phyloP scores from a whole-genome alignment of 2,797 vertebrate genomes.

The Pterois miles region DNA sequence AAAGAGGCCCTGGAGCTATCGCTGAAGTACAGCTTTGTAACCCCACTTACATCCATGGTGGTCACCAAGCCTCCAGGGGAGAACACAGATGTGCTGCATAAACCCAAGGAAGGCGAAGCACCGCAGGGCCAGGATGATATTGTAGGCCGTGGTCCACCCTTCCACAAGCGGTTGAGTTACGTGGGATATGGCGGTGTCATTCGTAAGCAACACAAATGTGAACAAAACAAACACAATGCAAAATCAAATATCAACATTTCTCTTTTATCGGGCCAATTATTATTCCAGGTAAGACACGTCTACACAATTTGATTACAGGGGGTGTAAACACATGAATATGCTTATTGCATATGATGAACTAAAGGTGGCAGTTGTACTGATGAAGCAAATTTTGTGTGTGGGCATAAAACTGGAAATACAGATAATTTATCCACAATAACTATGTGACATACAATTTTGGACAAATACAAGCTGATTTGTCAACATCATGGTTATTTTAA shows the following conservation, averaged over 20 bases:
- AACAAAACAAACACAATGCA: neutral
- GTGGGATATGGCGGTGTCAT: accelerated
- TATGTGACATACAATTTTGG: neutral
- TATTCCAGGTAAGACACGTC: neutral
- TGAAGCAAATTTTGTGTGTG: neutral
- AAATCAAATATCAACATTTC: neutral
- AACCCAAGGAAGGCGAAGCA: slow-evolving; percentile 76
- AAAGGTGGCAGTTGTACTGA: too few relatives aligned
- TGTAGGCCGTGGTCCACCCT: too few relatives aligned
- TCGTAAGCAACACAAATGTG: neutral
- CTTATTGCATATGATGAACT: neutral
- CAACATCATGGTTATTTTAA: neutral
- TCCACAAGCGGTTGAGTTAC: too few relatives aligned
- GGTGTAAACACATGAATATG: neutral
- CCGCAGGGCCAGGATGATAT: accelerated
- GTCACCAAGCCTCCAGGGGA: slow-evolving; percentile 83
- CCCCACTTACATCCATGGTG: slow-evolving; percentile 87
- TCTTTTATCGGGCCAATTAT: accelerated
- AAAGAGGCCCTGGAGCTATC: slow-evolving; percentile 76
- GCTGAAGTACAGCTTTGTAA: slow-evolving; percentile 85
- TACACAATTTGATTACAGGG: neutral
- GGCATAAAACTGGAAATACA: neutral
- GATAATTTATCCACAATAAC: neutral
- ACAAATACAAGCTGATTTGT: neutral
- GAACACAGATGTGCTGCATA: slow-evolving; percentile 77